Evolutionary conservation across 1,140 invertebrate species (phyloP).

Genomic region (Drosophila santomea): DNA sequence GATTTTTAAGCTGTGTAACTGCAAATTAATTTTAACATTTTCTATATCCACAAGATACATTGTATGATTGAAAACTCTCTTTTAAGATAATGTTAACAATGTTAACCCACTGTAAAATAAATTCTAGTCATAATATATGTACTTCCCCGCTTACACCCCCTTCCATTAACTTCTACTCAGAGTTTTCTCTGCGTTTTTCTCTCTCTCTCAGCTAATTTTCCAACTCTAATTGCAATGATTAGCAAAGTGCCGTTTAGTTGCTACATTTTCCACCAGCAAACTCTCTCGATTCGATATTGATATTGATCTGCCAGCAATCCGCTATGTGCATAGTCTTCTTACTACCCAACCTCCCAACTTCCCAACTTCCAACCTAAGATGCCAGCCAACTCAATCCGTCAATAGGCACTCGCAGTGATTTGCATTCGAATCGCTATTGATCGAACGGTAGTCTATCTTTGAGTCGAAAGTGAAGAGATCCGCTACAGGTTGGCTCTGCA

Average conservation of each 20-base stretch:
- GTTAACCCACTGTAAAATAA: background rate
- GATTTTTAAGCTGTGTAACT: too few species aligned
- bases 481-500: constrained; percentile 57
- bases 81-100: background rate
- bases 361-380: background rate
- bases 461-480: constrained; percentile 79
- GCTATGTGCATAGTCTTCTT: constrained; percentile 39
- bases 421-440: constrained; percentile 81
- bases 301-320: constrained; percentile 48
- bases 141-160: background rate
- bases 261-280: constrained; percentile 25
- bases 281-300: constrained; percentile 19
- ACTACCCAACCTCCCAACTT: constrained; percentile 13
- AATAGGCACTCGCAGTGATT: constrained; percentile 69
- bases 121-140: background rate
- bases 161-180: background rate
- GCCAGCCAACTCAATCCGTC: constrained; percentile 42
- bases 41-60: too few species aligned
- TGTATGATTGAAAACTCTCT: background rate
- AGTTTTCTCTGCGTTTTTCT: constrained; percentile 5
- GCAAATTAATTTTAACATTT: too few species aligned
- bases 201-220: constrained; percentile 27
- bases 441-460: constrained; percentile 71
- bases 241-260: constrained; percentile 75
- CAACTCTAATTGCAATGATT: constrained; percentile 70